Evolutionary conservation across 2,888 invertebrate species (phyloP).

Genomic region (Prosopocoilus inquinatus): DNA sequence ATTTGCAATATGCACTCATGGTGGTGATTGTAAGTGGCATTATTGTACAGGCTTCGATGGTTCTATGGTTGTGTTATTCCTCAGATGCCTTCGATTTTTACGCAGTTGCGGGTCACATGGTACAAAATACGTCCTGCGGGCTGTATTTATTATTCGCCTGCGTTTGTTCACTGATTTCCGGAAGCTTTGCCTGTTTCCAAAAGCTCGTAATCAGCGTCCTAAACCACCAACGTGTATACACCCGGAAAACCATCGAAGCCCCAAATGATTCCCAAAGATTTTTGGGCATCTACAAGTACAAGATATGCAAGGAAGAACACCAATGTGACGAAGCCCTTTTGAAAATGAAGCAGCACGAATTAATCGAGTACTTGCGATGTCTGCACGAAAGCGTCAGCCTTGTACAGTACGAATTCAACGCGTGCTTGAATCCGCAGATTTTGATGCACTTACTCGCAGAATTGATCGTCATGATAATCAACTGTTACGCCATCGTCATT

Average conservation of each 20-base stretch:
- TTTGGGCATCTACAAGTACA: constrained; percentile 38
- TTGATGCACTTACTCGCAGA: constrained; percentile 42
- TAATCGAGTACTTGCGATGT: constrained; percentile 43
- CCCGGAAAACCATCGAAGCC: constrained; percentile 35
- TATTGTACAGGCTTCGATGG: constrained; percentile 29
- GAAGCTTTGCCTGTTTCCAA: constrained; percentile 45
- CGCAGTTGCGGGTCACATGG: constrained; percentile 34
- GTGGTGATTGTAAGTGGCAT: constrained; percentile 25
- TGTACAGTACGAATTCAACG: constrained; percentile 39
- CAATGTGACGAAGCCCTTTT: constrained; percentile 25
- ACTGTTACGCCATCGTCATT: constrained; percentile 47
- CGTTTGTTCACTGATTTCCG: constrained; percentile 32
- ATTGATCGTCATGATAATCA: constrained; percentile 42
- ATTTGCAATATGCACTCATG: constrained; percentile 35
- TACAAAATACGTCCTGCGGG: constrained; percentile 38
- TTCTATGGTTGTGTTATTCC: constrained; percentile 35
- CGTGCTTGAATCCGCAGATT: constrained; percentile 43
- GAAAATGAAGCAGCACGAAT: constrained; percentile 32
- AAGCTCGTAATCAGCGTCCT: constrained; percentile 40
- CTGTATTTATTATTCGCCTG: constrained; percentile 39
- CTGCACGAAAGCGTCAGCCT: constrained; percentile 44
- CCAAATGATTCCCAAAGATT: constrained; percentile 40
- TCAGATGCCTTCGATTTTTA: constrained; percentile 31
- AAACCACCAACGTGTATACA: constrained; percentile 41
- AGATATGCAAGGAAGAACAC: constrained; percentile 41